These are phyloP conservation scores for Canis aureus DNA, from an alignment of 2,113 vertebrate genomes.

Conservation along the genomic window DNA sequence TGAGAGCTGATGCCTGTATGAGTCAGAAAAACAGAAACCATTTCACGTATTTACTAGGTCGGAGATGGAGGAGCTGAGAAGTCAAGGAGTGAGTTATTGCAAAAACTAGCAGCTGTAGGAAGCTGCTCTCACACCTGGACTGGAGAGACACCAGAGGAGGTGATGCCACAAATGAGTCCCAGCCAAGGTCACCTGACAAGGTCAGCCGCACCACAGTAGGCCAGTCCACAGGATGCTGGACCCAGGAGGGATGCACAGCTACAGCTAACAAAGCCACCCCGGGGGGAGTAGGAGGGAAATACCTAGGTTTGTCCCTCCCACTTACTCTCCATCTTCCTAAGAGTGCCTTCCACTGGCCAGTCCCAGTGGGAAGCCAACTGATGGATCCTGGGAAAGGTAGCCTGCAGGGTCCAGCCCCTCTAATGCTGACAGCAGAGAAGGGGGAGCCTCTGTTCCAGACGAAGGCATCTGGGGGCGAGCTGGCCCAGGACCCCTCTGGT, in stretches of 20 bases:
- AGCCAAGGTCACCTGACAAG: not conserved
- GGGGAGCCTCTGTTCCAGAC: no score
- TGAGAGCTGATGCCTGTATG: not conserved
- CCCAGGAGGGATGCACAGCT: not conserved
- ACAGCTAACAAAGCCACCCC: not conserved
- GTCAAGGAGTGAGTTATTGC: not conserved
- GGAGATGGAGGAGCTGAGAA: not conserved
- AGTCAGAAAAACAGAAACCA: slow-evolving; percentile 6
- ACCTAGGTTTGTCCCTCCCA: not conserved
- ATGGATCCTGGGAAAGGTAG: not conserved
- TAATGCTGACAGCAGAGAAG: not conserved
- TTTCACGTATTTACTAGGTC: not conserved
- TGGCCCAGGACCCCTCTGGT: not conserved
- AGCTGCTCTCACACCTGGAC: not conserved
- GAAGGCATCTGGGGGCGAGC: not conserved
- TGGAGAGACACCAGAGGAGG: not conserved
- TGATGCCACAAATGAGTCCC: not conserved
- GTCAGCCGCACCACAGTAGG: not conserved
- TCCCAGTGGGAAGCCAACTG: not conserved
- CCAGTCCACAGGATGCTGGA: not conserved
- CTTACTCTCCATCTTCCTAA: not conserved
- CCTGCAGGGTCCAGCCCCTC: not conserved
- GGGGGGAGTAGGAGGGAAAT: not conserved
- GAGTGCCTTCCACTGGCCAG: not conserved
- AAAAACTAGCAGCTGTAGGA: not conserved